A percentile compares a stretch with the other conserved stretches of the same genome.
These are phyloP conservation scores for Stichodactyla helianthus DNA, from an alignment of 64 coral and sea anemone genomes.

Conservation along the genomic window DNA sequence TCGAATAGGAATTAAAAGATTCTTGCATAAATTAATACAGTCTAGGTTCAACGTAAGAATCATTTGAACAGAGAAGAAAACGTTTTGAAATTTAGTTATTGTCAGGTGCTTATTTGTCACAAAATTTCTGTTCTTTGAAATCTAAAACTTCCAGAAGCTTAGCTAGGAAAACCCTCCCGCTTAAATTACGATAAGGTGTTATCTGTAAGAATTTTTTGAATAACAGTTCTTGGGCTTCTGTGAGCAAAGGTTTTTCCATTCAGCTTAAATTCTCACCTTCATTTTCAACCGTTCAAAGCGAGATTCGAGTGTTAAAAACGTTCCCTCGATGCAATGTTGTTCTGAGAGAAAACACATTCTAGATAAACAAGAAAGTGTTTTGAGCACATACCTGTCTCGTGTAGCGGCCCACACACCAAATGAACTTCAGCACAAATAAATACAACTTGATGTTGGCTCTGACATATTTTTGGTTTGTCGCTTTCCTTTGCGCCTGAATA, in stretches of 20 bases:
- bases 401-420: not conserved
- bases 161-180: not conserved
- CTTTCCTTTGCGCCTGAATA: not conserved
- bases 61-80: not conserved
- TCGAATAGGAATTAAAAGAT: not conserved
- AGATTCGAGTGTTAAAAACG: not conserved
- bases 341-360: not conserved
- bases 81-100: not conserved
- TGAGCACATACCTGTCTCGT: slow-evolving; percentile 3
- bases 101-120: not conserved
- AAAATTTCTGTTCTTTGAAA: not conserved
- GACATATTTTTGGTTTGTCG: not conserved
- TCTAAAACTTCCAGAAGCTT: not conserved
- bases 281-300: not conserved
- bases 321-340: not conserved
- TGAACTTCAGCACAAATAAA: not conserved
- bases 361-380: slow-evolving; percentile 5
- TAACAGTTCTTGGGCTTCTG: not conserved
- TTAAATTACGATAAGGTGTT: not conserved
- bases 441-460: not conserved
- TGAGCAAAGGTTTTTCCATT: not conserved
- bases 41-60: not conserved
- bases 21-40: not conserved
- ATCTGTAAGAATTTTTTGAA: not conserved
- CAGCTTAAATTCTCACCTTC: not conserved